These are phyloP conservation scores for Mechanitis messenoides DNA, from an alignment of 2,888 invertebrate species.

Conservation along the genomic window DNA sequence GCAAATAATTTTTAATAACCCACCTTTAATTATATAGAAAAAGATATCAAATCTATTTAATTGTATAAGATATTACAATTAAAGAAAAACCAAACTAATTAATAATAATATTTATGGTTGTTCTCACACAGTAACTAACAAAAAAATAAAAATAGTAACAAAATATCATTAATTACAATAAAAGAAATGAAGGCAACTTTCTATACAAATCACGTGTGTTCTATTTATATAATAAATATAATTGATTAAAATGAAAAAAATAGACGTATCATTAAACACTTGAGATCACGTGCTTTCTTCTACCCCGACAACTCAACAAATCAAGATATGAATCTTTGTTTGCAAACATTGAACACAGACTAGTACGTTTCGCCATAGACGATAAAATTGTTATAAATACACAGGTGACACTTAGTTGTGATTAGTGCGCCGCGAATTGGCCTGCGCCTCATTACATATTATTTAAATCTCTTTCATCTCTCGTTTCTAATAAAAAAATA, in stretches of 20 bases:
- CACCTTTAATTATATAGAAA: no score
- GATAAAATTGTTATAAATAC: slow-evolving; percentile 67
- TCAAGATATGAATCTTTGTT: slow-evolving; percentile 35
- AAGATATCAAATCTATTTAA: no score
- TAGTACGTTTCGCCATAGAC: slow-evolving; percentile 33
- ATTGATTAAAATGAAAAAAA: background rate
- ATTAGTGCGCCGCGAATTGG: slow-evolving; percentile 54
- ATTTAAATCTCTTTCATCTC: slow-evolving; percentile 11
- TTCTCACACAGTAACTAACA: no score
- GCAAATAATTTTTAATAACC: no score
- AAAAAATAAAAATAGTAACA: no score
- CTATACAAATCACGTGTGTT: no score
- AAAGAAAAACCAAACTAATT: no score
- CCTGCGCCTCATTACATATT: slow-evolving; percentile 40
- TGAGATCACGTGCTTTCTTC: background rate
- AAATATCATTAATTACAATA: no score
- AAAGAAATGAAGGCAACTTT: no score
- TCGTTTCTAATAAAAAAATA: no score
- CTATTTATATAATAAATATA: background rate
- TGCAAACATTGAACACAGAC: slow-evolving; percentile 42
- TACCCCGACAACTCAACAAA: slow-evolving; percentile 9
- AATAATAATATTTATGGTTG: no score
- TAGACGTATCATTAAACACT: background rate
- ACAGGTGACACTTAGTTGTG: slow-evolving; percentile 40
- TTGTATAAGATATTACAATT: no score